phyloP scores from a whole-genome alignment of 2,113 vertebrate genomes.

The Leuciscus idus region DNA sequence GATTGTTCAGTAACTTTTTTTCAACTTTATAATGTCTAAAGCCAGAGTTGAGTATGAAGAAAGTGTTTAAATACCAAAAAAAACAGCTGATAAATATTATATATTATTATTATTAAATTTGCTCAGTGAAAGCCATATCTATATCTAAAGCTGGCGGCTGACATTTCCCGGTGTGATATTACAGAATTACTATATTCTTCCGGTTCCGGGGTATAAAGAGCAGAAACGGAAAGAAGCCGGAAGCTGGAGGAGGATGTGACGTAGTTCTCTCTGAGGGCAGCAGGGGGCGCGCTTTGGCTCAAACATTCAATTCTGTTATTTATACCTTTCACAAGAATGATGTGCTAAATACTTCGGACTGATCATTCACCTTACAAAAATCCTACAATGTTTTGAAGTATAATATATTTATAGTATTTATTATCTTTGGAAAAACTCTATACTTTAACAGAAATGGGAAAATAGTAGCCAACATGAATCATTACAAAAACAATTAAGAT shows the following conservation, averaged over 20 bases:
- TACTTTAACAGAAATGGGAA: not conserved
- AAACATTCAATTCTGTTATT: not conserved
- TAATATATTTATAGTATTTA: not conserved
- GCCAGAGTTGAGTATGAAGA: too few species aligned
- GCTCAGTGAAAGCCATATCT: not conserved
- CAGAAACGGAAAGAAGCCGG: not conserved
- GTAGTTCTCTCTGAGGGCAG: not conserved
- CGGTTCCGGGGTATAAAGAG: not conserved
- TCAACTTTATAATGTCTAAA: too few species aligned
- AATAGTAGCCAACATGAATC: not conserved
- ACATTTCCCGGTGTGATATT: not conserved
- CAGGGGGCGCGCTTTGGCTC: slow-evolving; percentile 11
- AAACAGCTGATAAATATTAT: too few species aligned
- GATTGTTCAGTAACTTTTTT: not conserved
- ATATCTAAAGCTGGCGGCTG: not conserved
- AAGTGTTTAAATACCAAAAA: too few species aligned
- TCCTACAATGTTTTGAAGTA: not conserved
- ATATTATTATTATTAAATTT: not conserved
- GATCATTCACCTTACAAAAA: not conserved
- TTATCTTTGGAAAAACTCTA: not conserved
- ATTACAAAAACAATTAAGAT: not conserved
- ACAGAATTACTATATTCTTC: not conserved
- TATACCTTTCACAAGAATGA: not conserved
- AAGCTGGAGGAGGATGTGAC: not conserved
- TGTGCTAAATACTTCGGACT: not conserved